Base-by-base conservation (phyloP, 2,888 invertebrate genomes). In the Poecilus cupreus region DNA sequence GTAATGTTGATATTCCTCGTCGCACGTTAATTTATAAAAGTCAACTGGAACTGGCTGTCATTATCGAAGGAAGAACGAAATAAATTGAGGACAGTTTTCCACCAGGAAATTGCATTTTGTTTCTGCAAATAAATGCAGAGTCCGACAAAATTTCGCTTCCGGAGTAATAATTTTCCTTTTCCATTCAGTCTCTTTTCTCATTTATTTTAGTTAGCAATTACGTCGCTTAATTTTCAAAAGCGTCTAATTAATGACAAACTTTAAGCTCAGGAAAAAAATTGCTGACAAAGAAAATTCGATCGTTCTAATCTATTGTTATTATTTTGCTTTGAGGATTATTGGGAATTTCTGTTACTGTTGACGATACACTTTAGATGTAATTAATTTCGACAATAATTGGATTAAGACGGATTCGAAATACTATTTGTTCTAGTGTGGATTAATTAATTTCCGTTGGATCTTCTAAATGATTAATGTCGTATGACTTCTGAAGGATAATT, bases 381-480 rank as follows among this genome's bases (percentile, higher is more conserved):
- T 60, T 60, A 60, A 26, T 26, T 60, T 60, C 26, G 60, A 60
- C 60, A 60, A 60, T 60, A 60, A 60, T 24, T 60, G 60, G 26
- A 60, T 60, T 60, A 60, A 60, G 60, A 60, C 26, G 22, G 22
- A 24, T 60, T 60, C 26, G 24, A 24, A 26, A 24, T n/a, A 60
- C 60, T 24, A 60, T 60, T 60, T 26, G 60, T 60, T 11, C 43
- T 32, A 32, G 32, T 32, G 8, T 5, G 13, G 60, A 60, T 60
- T 60, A 60, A 60, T 60, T 60, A 60, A 60, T 60, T 60, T 60
- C 60, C 26, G 32, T 26, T 60, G 24, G 11, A 26, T 8, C 26
- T 26, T 3, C 60, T 60, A 26, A 60, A 60, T 60, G 60, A 60
- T 60, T 24, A 24, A 24, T 24, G n/a, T 60, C 6, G 60, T 60